phyloP scores from a whole-genome alignment of 1,140 invertebrate species.

The Drosophila mayri region DNA sequence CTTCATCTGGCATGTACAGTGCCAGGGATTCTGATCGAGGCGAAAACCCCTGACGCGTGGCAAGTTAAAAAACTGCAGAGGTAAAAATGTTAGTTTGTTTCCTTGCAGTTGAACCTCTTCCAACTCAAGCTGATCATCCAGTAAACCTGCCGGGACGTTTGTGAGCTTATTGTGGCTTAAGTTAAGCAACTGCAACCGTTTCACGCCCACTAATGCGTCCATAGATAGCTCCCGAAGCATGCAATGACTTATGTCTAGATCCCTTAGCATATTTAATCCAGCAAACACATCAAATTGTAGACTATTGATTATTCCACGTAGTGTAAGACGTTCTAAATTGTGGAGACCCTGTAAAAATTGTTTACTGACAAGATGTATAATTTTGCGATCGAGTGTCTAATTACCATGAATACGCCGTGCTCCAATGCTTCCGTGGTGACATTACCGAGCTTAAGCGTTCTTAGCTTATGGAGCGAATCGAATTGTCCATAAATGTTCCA shows the following conservation, averaged over 20 bases:
- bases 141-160: slow-evolving; percentile 87
- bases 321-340: slow-evolving; percentile 57
- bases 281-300: slow-evolving; percentile 90
- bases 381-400: background rate
- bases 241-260: slow-evolving; percentile 88
- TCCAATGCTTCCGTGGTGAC: slow-evolving; percentile 87
- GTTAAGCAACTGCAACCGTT: slow-evolving; percentile 87
- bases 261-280: slow-evolving; percentile 87
- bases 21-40: slow-evolving; percentile 88
- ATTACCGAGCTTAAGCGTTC: slow-evolving; percentile 87
- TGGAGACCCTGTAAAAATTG: slow-evolving; percentile 72
- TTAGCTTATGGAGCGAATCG: slow-evolving; percentile 86
- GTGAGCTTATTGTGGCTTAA: slow-evolving; percentile 88
- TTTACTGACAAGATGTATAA: background rate
- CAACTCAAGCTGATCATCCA: slow-evolving; percentile 87
- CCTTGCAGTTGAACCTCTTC: slow-evolving; percentile 87
- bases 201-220: slow-evolving; percentile 89
- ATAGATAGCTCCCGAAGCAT: slow-evolving; percentile 88
- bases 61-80: slow-evolving; percentile 86
- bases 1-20: slow-evolving; percentile 89
- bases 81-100: slow-evolving; percentile 87
- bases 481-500: slow-evolving; percentile 87
- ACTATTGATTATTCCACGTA: slow-evolving; percentile 86
- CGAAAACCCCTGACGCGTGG: slow-evolving; percentile 86
- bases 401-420: slow-evolving; percentile 86